These are phyloP conservation scores for Linurgus olivaceus DNA, from an alignment of 2,797 vertebrate species.

Conservation along the genomic window DNA sequence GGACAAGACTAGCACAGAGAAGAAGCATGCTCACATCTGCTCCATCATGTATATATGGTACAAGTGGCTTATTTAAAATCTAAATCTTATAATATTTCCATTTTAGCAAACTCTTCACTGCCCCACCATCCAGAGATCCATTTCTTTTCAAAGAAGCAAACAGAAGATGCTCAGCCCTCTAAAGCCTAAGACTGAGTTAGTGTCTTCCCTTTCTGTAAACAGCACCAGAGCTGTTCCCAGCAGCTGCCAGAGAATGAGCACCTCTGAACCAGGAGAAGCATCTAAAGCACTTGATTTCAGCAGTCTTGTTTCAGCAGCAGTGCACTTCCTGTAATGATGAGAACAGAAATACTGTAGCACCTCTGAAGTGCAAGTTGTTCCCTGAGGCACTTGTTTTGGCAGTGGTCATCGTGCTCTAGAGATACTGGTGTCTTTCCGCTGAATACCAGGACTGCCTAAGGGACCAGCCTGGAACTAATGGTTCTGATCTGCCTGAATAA, in stretches of 20 bases:
- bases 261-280: neutral
- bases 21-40: neutral
- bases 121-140: neutral
- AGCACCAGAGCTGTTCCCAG: neutral
- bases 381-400: neutral
- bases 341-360: neutral
- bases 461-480: neutral
- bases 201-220: neutral
- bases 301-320: neutral
- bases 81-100: neutral
- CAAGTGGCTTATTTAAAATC: neutral
- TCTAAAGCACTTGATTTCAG: neutral
- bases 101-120: neutral
- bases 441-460: neutral
- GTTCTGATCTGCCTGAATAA: neutral
- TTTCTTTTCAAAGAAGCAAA: neutral
- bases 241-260: neutral
- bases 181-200: neutral
- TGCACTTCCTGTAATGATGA: neutral
- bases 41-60: neutral
- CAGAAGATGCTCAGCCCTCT: neutral
- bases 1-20: neutral
- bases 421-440: neutral
- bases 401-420: neutral
- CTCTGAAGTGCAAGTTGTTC: neutral